Conservation (phyloP, 53 echinoderm and acorn worm genomes). For the Pentamera pediparva region DNA sequence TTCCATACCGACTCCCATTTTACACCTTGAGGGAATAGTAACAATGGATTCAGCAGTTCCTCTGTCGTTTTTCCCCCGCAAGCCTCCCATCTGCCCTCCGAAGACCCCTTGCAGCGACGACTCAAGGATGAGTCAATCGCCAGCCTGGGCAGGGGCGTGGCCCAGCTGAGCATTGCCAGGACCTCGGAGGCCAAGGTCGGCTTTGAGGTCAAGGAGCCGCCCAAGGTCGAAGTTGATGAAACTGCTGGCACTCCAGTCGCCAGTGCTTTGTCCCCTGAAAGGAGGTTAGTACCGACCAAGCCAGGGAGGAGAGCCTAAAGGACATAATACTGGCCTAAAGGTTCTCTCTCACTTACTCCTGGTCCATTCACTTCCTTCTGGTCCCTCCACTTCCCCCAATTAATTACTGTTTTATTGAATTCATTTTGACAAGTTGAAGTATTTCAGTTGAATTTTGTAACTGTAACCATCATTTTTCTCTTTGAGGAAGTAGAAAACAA, state of each 20-base stretch:
- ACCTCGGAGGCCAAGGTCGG: conserved; percentile 58
- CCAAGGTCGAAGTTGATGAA: conserved; percentile 33
- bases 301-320: no score
- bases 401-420: no score
- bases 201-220: conserved; percentile 53
- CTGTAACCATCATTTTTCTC: no score
- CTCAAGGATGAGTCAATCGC: conserved; percentile 14
- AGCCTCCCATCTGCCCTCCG: neutral
- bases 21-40: no score
- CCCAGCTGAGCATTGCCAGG: conserved; percentile 57
- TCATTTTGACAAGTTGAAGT: no score
- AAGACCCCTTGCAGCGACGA: conserved; percentile 13
- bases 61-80: neutral
- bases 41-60: neutral
- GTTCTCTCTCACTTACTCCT: no score
- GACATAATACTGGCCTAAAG: no score
- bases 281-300: conserved; percentile 16
- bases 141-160: conserved; percentile 36
- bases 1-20: no score
- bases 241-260: neutral
- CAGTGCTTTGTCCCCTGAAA: conserved; percentile 15
- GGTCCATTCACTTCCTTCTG: no score
- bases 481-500: no score
- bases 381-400: no score
- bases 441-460: no score